Evolutionary conservation across 2,888 invertebrate genomes (phyloP).

Genomic region (Andricus quercusramuli): DNA sequence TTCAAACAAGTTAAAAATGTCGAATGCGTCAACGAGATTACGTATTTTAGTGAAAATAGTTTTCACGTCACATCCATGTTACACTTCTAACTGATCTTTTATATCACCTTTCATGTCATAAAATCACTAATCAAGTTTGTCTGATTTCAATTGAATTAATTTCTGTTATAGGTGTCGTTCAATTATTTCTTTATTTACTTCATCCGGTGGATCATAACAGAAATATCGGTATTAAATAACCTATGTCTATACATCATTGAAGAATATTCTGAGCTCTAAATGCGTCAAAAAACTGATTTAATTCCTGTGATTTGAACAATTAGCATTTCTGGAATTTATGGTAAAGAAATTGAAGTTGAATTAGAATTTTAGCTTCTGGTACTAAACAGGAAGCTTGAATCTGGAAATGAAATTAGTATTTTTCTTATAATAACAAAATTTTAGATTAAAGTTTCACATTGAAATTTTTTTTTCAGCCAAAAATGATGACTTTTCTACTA

Average conservation of each 20-base stretch:
- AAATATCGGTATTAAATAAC: neutral
- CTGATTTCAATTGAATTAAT: neutral
- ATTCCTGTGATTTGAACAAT: neutral
- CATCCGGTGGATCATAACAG: neutral
- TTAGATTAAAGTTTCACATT: no score
- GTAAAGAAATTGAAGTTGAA: neutral
- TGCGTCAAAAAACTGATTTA: neutral
- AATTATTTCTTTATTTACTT: neutral
- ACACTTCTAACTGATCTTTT: neutral
- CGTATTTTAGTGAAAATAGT: neutral
- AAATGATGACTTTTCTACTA: no score
- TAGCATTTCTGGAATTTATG: neutral
- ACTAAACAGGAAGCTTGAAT: neutral
- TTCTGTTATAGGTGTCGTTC: conserved; percentile 1
- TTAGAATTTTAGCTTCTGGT: neutral
- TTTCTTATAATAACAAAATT: neutral
- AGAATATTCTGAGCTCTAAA: neutral
- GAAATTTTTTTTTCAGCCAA: no score
- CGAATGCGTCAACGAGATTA: neutral
- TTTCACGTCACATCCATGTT: neutral
- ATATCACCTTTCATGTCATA: neutral
- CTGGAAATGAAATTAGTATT: neutral
- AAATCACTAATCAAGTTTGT: neutral
- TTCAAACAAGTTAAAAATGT: neutral
- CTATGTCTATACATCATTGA: neutral